These are phyloP conservation scores for Sebastes diaconus DNA, from an alignment of 2,797 vertebrate genomes.

Conservation along the genomic window DNA sequence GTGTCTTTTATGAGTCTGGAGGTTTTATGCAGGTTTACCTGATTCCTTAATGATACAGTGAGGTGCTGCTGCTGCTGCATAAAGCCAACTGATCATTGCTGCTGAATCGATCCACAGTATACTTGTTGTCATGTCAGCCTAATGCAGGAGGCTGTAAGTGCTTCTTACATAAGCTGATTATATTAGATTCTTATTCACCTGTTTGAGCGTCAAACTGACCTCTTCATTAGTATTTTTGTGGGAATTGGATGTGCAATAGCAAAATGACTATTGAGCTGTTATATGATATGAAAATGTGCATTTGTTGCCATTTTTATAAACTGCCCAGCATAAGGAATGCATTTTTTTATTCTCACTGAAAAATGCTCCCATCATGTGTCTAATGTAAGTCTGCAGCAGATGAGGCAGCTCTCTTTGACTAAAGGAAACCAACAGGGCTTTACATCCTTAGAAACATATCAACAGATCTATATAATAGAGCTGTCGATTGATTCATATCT, in stretches of 20 bases:
- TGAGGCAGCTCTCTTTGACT: background rate
- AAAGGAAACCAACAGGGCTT: background rate
- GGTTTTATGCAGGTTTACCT: background rate
- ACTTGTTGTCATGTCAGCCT: background rate
- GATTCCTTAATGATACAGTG: background rate
- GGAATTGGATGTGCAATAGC: background rate
- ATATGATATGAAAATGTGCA: background rate
- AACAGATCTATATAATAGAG: background rate
- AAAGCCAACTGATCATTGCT: background rate
- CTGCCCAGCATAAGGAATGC: no score
- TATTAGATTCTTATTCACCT: background rate
- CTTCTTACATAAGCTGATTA: background rate
- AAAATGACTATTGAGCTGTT: background rate
- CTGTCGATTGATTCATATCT: no score
- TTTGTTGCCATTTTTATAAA: background rate
- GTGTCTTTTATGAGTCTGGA: background rate
- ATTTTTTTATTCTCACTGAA: background rate
- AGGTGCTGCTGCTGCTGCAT: background rate
- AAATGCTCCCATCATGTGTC: background rate
- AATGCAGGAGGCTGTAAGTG: background rate
- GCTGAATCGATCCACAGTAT: conserved; percentile 5
- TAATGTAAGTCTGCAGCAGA: background rate
- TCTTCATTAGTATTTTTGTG: background rate
- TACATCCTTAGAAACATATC: background rate
- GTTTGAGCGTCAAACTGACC: background rate